phyloP scores from a whole-genome alignment of 2,797 vertebrate genomes.

The Dicrostonyx torquatus region DNA sequence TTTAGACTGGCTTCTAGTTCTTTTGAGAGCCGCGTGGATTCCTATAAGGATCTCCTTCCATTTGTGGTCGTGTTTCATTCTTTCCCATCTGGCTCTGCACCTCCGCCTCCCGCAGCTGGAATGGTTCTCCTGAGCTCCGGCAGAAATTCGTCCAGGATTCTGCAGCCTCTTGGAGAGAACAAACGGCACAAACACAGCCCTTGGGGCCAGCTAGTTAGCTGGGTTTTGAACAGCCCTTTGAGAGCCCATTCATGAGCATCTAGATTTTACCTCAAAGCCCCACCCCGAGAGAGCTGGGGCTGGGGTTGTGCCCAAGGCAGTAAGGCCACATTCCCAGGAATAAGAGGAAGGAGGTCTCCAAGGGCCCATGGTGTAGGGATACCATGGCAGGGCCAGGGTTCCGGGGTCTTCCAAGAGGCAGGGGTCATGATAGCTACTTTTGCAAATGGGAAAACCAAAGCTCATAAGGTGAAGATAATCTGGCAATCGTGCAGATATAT shows the following conservation, averaged over 20 bases:
- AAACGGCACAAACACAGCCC: neutral
- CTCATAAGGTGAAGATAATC: neutral
- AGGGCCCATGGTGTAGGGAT: neutral
- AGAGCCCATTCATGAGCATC: neutral
- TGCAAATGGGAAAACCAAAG: slow-evolving; percentile 26
- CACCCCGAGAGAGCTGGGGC: neutral
- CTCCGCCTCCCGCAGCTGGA: neutral
- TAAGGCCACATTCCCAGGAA: neutral
- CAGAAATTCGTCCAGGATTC: neutral
- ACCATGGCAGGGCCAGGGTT: neutral
- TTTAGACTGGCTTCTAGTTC: neutral
- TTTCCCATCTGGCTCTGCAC: neutral
- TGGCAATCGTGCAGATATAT: neutral
- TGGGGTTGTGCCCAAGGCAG: neutral
- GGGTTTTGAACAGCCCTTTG: neutral
- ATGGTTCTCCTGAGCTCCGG: neutral
- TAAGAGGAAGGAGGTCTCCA: neutral
- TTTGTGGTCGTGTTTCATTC: neutral
- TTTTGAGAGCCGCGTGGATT: neutral
- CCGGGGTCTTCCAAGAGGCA: neutral
- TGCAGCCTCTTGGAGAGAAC: neutral
- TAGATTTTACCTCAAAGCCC: slow-evolving; percentile 9
- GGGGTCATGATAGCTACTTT: neutral
- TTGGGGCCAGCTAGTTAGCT: neutral
- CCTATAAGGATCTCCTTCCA: neutral